phyloP scores from a whole-genome alignment of 2,113 vertebrate species.

The Chauna torquata region DNA sequence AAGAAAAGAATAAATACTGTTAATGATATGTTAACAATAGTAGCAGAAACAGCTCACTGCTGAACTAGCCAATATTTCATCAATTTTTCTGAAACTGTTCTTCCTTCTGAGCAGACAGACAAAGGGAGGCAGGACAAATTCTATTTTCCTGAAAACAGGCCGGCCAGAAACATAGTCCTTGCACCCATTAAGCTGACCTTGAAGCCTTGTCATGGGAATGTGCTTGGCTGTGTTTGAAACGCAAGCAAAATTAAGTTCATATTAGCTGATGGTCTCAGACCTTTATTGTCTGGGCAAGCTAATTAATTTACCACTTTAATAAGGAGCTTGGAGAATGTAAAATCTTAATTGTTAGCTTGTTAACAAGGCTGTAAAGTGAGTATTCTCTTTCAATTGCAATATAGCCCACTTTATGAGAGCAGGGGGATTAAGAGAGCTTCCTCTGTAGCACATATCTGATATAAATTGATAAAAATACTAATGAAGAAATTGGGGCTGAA shows the following conservation, averaged over 20 bases:
- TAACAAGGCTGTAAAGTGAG: conserved; percentile 47
- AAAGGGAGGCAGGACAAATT: neutral
- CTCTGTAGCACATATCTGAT: neutral
- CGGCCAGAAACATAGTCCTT: neutral
- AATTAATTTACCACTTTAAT: conserved; percentile 54
- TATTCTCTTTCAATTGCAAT: conserved; percentile 19
- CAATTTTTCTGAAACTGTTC: neutral
- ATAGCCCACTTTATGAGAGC: conserved; percentile 31
- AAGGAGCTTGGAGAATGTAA: conserved; percentile 13
- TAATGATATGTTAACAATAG: neutral
- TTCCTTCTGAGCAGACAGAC: neutral
- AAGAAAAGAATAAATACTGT: neutral
- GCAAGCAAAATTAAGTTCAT: neutral
- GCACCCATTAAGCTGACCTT: neutral
- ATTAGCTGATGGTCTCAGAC: neutral
- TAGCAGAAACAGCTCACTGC: neutral
- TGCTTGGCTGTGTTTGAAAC: neutral
- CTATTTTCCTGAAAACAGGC: neutral
- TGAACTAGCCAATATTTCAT: neutral
- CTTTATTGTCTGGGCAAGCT: conserved; percentile 6
- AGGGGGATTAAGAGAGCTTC: conserved; percentile 23
- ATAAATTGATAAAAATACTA: conserved; percentile 53
- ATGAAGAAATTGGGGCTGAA: conserved; percentile 23
- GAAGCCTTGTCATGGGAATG: neutral
- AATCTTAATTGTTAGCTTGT: conserved; percentile 17